A percentile compares a stretch with the other conserved stretches of the same genome.
These are phyloP conservation scores for Capreolus pygargus DNA, from an alignment of 2,113 vertebrate species.

Conservation along the genomic window DNA sequence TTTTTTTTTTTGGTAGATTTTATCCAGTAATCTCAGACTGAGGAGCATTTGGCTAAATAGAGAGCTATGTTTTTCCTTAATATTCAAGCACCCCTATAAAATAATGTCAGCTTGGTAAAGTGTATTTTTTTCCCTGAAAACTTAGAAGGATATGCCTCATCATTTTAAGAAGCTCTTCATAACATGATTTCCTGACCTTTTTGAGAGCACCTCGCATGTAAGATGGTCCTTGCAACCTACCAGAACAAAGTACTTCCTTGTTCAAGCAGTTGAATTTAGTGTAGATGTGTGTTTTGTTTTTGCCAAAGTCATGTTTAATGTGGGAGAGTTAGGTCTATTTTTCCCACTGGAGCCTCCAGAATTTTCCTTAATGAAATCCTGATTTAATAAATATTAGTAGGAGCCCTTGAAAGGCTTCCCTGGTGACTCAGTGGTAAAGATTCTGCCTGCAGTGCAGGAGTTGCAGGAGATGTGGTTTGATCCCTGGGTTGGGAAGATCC, in stretches of 20 bases:
- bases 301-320: slow-evolving; percentile 53
- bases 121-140: slow-evolving; percentile 66
- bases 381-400: background rate
- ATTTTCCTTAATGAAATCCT: background rate
- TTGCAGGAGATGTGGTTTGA: background rate
- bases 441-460: background rate
- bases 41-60: slow-evolving; percentile 81
- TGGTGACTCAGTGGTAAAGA: background rate
- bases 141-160: slow-evolving; percentile 68
- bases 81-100: slow-evolving; percentile 70
- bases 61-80: slow-evolving; percentile 79
- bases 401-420: background rate
- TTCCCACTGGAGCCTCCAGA: slow-evolving; percentile 4
- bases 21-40: slow-evolving; percentile 71
- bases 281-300: slow-evolving; percentile 21
- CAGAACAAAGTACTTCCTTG: slow-evolving; percentile 45
- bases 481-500: background rate
- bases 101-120: slow-evolving; percentile 75
- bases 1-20: slow-evolving; percentile 62
- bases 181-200: slow-evolving; percentile 75
- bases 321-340: background rate
- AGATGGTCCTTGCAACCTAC: slow-evolving; percentile 62
- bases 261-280: slow-evolving; percentile 63
- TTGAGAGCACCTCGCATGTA: slow-evolving; percentile 63
- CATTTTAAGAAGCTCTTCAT: slow-evolving; percentile 77